These are phyloP conservation scores for Mesopsocus fuscifrons DNA, from an alignment of 2,888 invertebrate species.

Conservation along the genomic window DNA sequence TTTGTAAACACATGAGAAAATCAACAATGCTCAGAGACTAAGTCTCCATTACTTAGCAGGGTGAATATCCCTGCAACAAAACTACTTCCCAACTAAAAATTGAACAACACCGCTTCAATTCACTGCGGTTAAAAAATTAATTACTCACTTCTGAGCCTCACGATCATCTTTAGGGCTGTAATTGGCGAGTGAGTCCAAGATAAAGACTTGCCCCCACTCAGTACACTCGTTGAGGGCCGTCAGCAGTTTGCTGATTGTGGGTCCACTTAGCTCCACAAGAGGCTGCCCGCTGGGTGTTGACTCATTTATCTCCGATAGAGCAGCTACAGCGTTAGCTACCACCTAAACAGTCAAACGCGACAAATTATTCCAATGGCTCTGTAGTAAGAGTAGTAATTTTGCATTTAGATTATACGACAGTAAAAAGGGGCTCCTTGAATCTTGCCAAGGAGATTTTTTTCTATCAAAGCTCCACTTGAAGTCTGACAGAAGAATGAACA, in stretches of 20 bases:
- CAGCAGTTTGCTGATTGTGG: conserved; percentile 91
- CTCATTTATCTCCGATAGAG: conserved; percentile 95
- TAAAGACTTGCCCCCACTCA: conserved; percentile 98
- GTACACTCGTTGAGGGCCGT: conserved; percentile 99
- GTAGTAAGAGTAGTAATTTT: too few relatives aligned
- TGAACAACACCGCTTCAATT: conserved; percentile 8
- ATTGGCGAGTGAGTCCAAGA: conserved; percentile 90
- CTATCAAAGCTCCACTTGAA: too few relatives aligned
- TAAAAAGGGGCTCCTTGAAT: too few relatives aligned
- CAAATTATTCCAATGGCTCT: too few relatives aligned
- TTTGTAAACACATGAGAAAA: too few relatives aligned
- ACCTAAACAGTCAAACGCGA: conserved; percentile 29
- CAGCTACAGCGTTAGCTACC: conserved; percentile 97
- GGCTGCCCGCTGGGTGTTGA: conserved; percentile 89
- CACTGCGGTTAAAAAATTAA: neutral
- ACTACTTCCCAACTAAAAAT: too few relatives aligned
- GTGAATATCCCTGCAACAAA: too few relatives aligned
- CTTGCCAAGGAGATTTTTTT: too few relatives aligned
- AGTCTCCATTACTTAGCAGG: too few relatives aligned
- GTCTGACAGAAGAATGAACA: too few relatives aligned
- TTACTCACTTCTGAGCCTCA: conserved; percentile 65
- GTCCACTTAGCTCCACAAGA: conserved; percentile 89
- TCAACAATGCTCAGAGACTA: too few relatives aligned
- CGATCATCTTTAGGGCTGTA: conserved; percentile 93
- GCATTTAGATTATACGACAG: too few relatives aligned